phyloP scores from a whole-genome alignment of 2,113 vertebrate species.

The Epinephelus moara region DNA sequence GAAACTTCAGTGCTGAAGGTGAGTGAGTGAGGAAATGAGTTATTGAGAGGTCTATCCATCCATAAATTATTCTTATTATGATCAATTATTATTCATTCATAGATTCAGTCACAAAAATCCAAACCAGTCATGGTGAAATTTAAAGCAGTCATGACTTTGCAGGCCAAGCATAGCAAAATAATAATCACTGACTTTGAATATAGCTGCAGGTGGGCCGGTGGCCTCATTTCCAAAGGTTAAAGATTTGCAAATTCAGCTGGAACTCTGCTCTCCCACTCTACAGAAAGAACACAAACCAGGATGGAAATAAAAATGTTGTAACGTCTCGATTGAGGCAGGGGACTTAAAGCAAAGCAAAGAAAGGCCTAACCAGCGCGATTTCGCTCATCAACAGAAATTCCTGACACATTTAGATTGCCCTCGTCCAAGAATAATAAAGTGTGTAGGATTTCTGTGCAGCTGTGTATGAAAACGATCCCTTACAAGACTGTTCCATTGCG shows the following conservation, averaged over 20 bases:
- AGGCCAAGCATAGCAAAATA: slow-evolving; percentile 59
- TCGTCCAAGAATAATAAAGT: slow-evolving; percentile 80
- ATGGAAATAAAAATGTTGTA: slow-evolving; percentile 79
- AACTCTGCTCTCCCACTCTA: slow-evolving; percentile 33
- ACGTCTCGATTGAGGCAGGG: slow-evolving; percentile 61
- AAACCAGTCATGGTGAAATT: slow-evolving; percentile 24
- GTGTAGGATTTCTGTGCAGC: slow-evolving; percentile 70
- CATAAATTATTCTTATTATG: slow-evolving; percentile 6
- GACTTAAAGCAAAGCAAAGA: slow-evolving; percentile 63
- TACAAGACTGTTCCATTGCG: slow-evolving; percentile 64
- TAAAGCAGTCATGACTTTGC: slow-evolving; percentile 22
- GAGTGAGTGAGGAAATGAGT: slow-evolving; percentile 82
- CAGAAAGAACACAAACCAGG: slow-evolving; percentile 65
- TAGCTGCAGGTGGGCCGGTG: slow-evolving; percentile 60
- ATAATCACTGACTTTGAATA: slow-evolving; percentile 34
- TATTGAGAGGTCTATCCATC: neutral
- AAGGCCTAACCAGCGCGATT: slow-evolving; percentile 51
- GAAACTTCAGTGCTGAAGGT: slow-evolving; percentile 94
- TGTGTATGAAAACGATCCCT: slow-evolving; percentile 67
- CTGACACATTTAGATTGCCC: slow-evolving; percentile 68
- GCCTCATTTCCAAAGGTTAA: slow-evolving; percentile 68
- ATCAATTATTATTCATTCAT: slow-evolving; percentile 8
- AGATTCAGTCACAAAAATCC: slow-evolving; percentile 2
- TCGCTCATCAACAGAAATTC: slow-evolving; percentile 75
- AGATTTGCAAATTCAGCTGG: slow-evolving; percentile 72